Percentiles rank a stretch among this genome's conserved stretches.
These are phyloP conservation scores for Aythya baeri DNA, from an alignment of 2,113 vertebrate genomes.

Conservation along the genomic window DNA sequence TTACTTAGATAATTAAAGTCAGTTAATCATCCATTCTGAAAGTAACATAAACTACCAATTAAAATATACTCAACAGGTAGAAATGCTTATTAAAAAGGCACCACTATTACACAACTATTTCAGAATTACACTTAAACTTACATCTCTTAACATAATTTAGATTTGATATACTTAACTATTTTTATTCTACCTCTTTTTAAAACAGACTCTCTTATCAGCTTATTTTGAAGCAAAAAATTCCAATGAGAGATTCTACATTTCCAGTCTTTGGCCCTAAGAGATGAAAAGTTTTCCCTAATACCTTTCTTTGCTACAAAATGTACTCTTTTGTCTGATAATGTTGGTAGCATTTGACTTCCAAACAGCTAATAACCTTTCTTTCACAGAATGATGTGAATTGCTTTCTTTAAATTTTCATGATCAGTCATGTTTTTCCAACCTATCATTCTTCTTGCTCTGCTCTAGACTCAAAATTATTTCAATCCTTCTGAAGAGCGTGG, in stretches of 20 bases:
- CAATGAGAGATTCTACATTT: not conserved
- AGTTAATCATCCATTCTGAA: not conserved
- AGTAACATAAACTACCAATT: not conserved
- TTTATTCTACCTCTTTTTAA: not conserved
- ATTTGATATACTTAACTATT: too few species aligned
- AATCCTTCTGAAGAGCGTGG: not conserved
- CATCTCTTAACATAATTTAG: not conserved
- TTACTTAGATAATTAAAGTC: not conserved
- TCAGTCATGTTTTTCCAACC: not conserved
- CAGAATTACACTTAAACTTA: not conserved
- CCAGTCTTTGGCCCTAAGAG: not conserved
- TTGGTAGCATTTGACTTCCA: not conserved
- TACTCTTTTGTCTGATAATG: not conserved
- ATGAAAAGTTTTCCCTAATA: not conserved
- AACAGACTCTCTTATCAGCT: not conserved
- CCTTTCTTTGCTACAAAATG: not conserved
- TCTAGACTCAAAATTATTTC: not conserved
- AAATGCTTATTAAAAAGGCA: not conserved
- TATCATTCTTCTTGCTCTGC: not conserved
- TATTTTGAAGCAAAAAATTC: not conserved
- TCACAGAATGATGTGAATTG: not conserved
- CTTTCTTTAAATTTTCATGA: not conserved
- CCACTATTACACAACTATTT: not conserved
- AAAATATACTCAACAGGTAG: not conserved
- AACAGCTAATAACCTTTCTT: not conserved